phyloP scores from a whole-genome alignment of 53 echinoderm and acorn worm genomes.

The Apostichopus leukothele region DNA sequence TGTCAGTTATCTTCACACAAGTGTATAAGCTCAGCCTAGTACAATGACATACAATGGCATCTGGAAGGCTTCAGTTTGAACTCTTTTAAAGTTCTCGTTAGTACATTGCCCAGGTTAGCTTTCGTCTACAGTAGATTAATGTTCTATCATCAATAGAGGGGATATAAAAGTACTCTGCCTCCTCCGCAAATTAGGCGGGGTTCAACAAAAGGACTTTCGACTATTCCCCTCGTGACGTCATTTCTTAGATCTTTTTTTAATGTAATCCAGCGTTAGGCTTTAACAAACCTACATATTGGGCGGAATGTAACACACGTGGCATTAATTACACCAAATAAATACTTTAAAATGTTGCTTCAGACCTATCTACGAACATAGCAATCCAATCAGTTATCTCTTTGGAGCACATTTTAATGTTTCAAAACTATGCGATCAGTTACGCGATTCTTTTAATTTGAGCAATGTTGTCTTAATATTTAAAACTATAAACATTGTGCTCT shows the following conservation, averaged over 20 bases:
- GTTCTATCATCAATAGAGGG: background rate
- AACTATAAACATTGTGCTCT: background rate
- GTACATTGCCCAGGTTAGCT: background rate
- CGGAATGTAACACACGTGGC: conserved; percentile 35
- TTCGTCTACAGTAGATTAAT: background rate
- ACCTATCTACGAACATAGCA: no score
- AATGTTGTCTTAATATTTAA: background rate
- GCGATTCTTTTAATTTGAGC: no score
- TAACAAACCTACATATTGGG: background rate
- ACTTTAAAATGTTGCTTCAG: no score
- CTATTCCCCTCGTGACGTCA: conserved; percentile 4
- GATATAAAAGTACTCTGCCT: conserved; percentile 8
- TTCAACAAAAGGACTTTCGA: background rate
- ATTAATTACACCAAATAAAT: conserved; percentile 11
- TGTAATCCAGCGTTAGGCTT: background rate
- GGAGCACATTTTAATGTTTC: no score
- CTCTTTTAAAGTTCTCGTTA: background rate
- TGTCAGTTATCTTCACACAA: no score
- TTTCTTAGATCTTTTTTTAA: background rate
- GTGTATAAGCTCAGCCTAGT: no score
- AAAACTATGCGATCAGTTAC: no score
- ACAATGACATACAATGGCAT: no score
- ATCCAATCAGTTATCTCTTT: no score
- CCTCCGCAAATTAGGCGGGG: background rate
- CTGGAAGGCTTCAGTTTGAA: no score